Conservation (phyloP, 2,113 vertebrate genomes). For the Rhea pennata region DNA sequence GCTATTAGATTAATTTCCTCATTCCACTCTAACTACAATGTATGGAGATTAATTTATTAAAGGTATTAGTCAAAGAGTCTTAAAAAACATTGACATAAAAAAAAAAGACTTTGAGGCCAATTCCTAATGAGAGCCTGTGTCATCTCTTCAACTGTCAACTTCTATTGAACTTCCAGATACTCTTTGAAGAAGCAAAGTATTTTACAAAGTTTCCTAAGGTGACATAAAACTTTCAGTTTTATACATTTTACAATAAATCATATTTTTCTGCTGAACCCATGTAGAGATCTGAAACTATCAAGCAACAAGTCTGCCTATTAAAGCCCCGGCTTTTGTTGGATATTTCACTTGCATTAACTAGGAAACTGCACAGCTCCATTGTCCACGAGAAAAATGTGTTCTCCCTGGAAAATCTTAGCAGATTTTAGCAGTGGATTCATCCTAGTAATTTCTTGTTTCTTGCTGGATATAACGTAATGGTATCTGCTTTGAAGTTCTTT, state of each 20-base stretch:
- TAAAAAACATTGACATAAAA: background rate
- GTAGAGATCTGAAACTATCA: constrained; percentile 33
- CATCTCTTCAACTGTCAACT: background rate
- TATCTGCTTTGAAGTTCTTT: constrained; percentile 68
- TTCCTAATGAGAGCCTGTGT: background rate
- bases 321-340: constrained; percentile 15
- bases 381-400: background rate
- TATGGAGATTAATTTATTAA: background rate
- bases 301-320: background rate
- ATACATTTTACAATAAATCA: background rate
- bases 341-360: background rate
- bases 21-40: background rate
- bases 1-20: constrained; percentile 10
- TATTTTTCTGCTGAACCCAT: background rate
- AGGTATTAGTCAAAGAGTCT: background rate
- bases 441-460: constrained; percentile 61
- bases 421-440: constrained; percentile 44
- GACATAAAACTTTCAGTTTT: background rate
- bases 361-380: background rate
- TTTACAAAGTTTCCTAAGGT: constrained; percentile 36
- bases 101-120: background rate
- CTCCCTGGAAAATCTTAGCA: constrained; percentile 3
- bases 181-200: constrained; percentile 34
- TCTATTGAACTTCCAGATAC: background rate
- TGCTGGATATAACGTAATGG: background rate